Percentiles rank a stretch among this genome's conserved stretches.
Conservation (phyloP, 1,140 invertebrate genomes). For the Philotrypesis tridentata region DNA sequence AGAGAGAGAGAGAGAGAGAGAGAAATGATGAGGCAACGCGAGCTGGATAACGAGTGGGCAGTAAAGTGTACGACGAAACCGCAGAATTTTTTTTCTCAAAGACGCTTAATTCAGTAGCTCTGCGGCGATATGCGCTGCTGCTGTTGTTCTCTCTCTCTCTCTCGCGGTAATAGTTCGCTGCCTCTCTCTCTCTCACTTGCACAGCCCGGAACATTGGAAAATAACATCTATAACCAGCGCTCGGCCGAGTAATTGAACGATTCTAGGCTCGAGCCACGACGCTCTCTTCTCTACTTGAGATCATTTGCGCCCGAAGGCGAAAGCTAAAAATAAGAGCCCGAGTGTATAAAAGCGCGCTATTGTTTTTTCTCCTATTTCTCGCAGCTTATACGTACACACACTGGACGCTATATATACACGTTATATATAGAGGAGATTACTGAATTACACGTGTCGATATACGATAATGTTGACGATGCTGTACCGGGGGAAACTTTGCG, state of each 20-base stretch:
- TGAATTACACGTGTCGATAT: neutral
- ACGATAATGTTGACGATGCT: too few relatives aligned
- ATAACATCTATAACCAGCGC: constrained; percentile 52
- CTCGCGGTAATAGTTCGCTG: too few relatives aligned
- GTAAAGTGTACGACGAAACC: neutral
- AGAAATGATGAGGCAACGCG: neutral
- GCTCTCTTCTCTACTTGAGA: constrained; percentile 29
- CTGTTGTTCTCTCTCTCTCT: too few relatives aligned
- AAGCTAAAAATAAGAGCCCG: constrained; percentile 30
- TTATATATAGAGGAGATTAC: neutral
- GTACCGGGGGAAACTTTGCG: neutral
- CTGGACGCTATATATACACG: too few relatives aligned
- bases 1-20: too few relatives aligned
- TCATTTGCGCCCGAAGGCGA: constrained; percentile 3
- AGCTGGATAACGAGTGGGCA: neutral
- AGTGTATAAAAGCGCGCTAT: neutral
- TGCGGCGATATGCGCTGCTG: too few relatives aligned
- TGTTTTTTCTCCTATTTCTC: neutral
- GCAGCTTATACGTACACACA: too few relatives aligned
- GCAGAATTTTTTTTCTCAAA: neutral
- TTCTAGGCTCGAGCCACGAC: neutral
- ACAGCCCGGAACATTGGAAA: constrained; percentile 37
- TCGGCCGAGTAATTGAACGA: constrained; percentile 59
- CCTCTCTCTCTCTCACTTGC: too few relatives aligned
- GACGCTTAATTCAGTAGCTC: neutral